These are phyloP conservation scores for Dexiosoma caninum DNA, from an alignment of 2,888 invertebrate genomes.

Conservation along the genomic window DNA sequence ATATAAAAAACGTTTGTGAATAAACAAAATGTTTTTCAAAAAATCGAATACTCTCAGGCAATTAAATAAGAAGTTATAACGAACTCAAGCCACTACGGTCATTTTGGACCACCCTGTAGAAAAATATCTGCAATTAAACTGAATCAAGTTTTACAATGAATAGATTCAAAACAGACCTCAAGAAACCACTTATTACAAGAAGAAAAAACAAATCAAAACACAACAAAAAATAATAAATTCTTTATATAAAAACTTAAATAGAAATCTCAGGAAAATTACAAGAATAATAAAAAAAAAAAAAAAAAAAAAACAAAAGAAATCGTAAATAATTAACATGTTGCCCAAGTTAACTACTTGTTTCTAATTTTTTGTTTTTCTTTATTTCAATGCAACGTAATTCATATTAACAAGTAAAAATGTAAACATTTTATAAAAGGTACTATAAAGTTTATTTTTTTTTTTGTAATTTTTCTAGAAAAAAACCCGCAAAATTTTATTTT, in stretches of 20 bases:
- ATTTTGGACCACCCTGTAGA: too few relatives aligned
- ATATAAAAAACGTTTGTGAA: too few relatives aligned
- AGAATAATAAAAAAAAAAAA: conserved; percentile 8
- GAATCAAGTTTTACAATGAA: conserved; percentile 47
- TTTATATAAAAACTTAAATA: neutral
- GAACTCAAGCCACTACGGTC: too few relatives aligned
- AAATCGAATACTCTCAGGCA: too few relatives aligned
- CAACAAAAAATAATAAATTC: neutral
- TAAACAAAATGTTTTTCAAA: too few relatives aligned
- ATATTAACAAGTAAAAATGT: conserved; percentile 8
- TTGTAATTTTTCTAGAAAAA: conserved; percentile 10
- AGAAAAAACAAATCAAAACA: too few relatives aligned
- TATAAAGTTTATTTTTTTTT: neutral
- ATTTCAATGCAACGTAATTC: neutral
- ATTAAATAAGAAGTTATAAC: too few relatives aligned
- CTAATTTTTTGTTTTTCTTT: neutral
- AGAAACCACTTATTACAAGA: neutral
- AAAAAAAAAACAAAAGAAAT: conserved; percentile 40
- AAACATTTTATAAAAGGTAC: conserved; percentile 31
- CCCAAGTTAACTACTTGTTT: conserved; percentile 40
- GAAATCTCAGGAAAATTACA: conserved; percentile 12
- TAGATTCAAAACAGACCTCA: conserved; percentile 35
- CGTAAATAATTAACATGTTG: conserved; percentile 64
- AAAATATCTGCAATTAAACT: conserved; percentile 11
- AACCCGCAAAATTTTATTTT: neutral